A percentile compares a stretch with the other conserved stretches of the same genome.
Evolutionary conservation across 1,140 invertebrate genomes (phyloP).

Genomic region (Drosophila mayri): DNA sequence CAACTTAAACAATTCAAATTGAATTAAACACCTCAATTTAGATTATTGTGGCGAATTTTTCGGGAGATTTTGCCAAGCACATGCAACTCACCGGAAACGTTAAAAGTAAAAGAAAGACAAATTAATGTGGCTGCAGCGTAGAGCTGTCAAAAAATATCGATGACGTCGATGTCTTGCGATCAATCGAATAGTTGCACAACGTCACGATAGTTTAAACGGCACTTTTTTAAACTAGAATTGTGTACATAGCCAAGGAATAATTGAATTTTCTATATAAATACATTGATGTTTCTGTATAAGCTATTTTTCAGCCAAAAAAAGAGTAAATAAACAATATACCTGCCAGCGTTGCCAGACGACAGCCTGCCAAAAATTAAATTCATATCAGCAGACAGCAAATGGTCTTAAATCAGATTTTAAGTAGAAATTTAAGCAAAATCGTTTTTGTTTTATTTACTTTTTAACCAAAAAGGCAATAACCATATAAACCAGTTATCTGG

Average conservation of each 20-base stretch:
- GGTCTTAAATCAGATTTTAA: fast-evolving
- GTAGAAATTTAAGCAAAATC: background rate
- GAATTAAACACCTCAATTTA: background rate
- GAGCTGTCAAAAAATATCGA: conserved; percentile 11
- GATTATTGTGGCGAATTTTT: background rate
- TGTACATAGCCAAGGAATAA: background rate
- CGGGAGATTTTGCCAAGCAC: conserved; percentile 12
- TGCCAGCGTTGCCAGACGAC: background rate
- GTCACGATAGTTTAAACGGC: background rate
- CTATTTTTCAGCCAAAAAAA: no score
- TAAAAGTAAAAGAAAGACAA: conserved; percentile 19
- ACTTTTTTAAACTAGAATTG: no score
- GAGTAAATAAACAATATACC: background rate
- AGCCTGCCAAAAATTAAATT: background rate
- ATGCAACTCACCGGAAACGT: conserved; percentile 18
- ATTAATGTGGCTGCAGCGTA: conserved; percentile 3
- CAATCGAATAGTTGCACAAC: background rate
- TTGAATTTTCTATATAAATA: no score
- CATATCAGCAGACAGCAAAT: background rate
- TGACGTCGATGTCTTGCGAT: background rate
- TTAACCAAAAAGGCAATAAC: background rate
- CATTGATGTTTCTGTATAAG: fast-evolving
- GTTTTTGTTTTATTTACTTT: no score
- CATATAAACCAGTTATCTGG: background rate
- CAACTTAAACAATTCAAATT: background rate